Evolutionary conservation across 2,113 vertebrate genomes (phyloP).

Genomic region (Oryzias melastigma): DNA sequence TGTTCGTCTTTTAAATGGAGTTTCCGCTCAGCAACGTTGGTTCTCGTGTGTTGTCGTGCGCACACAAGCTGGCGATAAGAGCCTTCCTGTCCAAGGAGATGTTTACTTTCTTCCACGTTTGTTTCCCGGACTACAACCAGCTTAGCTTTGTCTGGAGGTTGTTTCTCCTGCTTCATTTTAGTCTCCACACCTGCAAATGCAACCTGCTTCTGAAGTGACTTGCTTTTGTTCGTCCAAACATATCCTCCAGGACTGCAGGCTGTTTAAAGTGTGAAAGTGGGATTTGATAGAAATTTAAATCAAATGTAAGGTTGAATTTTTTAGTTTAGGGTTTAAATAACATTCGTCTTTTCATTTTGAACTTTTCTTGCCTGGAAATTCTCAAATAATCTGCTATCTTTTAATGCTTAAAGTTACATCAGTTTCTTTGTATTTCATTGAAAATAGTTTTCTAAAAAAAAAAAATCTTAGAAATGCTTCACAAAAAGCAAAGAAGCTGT

Average conservation of each 20-base stretch:
- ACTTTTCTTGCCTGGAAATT: constrained; percentile 8
- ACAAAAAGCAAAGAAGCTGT: constrained; percentile 8
- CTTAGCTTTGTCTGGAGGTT: constrained; percentile 22
- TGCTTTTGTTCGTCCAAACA: constrained; percentile 48
- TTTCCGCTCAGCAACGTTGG: constrained; percentile 26
- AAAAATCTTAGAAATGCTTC: constrained; percentile 15
- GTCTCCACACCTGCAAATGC: constrained; percentile 39
- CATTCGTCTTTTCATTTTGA: constrained; percentile 7
- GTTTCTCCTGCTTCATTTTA: constrained; percentile 38
- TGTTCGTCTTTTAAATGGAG: constrained; percentile 47
- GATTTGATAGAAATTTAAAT: constrained; percentile 35
- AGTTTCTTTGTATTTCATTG: no score
- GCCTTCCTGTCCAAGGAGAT: constrained; percentile 48
- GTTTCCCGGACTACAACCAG: constrained; percentile 24
- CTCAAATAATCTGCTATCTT: no score
- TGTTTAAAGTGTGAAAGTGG: constrained; percentile 50
- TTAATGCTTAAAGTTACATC: no score
- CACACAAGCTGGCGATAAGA: constrained; percentile 9
- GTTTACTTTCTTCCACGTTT: constrained; percentile 56
- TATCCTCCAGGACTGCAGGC: constrained; percentile 31
- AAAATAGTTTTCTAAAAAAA: background rate
- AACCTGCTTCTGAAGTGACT: constrained; percentile 30
- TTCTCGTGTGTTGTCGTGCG: constrained; percentile 11
- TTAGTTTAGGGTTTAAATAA: no score
- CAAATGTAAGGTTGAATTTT: constrained; percentile 1